These are phyloP conservation scores for Drosophila infuscata DNA, from an alignment of 2,888 invertebrate genomes.

Conservation along the genomic window DNA sequence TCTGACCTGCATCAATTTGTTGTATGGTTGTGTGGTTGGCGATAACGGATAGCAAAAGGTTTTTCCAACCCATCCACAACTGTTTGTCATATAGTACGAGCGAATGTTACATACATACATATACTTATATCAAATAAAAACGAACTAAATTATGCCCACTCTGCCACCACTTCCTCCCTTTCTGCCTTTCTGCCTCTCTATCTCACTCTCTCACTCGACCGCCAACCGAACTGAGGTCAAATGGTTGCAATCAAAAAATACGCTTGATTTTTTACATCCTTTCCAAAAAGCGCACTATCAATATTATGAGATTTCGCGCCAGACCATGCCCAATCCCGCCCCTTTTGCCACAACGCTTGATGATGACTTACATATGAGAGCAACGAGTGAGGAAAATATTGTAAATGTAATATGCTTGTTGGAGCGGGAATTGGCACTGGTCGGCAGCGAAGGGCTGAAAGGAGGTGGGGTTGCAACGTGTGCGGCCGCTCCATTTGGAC, in stretches of 20 bases:
- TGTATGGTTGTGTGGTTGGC: slow-evolving; percentile 33
- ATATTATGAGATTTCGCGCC: slow-evolving; percentile 76
- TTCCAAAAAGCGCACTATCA: slow-evolving; percentile 60
- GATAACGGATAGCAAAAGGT: slow-evolving; percentile 19
- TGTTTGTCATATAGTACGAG: slow-evolving; percentile 42
- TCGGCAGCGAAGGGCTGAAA: not conserved
- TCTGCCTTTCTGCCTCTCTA: not conserved
- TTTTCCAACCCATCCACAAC: slow-evolving; percentile 17
- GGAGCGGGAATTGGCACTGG: slow-evolving; percentile 13
- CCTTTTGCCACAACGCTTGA: not conserved
- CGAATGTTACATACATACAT: not conserved
- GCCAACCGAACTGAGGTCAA: slow-evolving; percentile 38
- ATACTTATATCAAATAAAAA: slow-evolving; percentile 26
- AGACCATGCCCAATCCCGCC: not conserved
- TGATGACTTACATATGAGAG: slow-evolving; percentile 33
- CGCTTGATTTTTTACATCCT: slow-evolving; percentile 62
- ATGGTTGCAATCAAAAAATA: slow-evolving; percentile 68
- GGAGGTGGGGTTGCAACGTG: slow-evolving; percentile 25
- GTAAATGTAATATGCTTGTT: slow-evolving; percentile 77
- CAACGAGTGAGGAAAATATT: slow-evolving; percentile 66
- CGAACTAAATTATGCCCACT: slow-evolving; percentile 48
- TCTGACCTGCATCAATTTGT: slow-evolving; percentile 63
- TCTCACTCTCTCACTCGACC: no score
- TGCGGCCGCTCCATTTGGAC: slow-evolving; percentile 30
- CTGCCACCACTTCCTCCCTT: not conserved